These are phyloP conservation scores for Aegithalos caudatus DNA, from an alignment of 2,113 vertebrate species.

Conservation along the genomic window DNA sequence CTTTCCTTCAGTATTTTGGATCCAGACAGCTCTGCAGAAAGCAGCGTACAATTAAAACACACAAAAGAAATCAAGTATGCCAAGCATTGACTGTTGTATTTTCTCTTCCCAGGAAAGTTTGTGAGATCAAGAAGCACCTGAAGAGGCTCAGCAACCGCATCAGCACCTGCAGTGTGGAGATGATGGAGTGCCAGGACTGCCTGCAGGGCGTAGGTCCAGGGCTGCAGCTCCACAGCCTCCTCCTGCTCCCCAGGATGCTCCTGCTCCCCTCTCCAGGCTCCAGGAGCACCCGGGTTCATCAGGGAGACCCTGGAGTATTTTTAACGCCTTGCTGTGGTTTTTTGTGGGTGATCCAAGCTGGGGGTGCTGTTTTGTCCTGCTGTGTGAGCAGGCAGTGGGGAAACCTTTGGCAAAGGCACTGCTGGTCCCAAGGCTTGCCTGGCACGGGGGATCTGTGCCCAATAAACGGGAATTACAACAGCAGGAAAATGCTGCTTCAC, in stretches of 20 bases:
- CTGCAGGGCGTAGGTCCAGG: constrained; percentile 72
- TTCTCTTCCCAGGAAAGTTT: constrained; percentile 66
- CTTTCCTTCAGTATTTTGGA: not conserved
- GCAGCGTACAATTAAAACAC: not conserved
- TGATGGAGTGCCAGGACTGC: constrained; percentile 73
- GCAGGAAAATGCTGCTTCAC: not conserved
- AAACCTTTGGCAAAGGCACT: not conserved
- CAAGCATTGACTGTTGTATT: rapidly evolving
- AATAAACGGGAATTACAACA: rapidly evolving
- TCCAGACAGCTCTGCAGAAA: not conserved
- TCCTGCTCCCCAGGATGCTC: not conserved
- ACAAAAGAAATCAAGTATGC: too few relatives aligned
- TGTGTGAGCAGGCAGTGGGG: not conserved
- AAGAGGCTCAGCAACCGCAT: constrained; percentile 76
- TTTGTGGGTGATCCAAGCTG: not conserved
- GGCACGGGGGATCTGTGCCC: not conserved
- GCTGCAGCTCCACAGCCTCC: not conserved
- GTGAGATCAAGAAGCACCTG: constrained; percentile 79
- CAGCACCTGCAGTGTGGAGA: constrained; percentile 71
- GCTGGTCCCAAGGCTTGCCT: not conserved
- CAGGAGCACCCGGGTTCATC: rapidly evolving
- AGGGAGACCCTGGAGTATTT: rapidly evolving
- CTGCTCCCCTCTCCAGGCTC: not conserved
- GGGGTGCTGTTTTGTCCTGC: not conserved
- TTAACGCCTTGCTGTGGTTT: not conserved